Base-by-base conservation (phyloP, 2,113 vertebrate genomes). In the Mellivora capensis region DNA sequence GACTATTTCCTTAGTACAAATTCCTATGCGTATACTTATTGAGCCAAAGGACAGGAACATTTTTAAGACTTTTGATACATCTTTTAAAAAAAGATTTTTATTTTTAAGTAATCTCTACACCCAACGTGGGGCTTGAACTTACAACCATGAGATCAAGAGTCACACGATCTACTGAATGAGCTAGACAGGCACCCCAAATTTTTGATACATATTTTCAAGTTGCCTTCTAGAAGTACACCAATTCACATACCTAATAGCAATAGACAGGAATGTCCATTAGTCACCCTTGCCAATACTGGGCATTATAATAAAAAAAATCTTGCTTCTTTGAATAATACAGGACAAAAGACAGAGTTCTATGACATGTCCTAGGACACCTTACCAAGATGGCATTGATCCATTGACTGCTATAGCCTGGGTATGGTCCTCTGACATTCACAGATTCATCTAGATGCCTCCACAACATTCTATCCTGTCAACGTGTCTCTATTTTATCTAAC, bases 271-370 rank as follows among this genome's bases (percentile, higher is more conserved):
- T 90, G 52, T 7, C 27, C 62, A 72, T 97, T 92, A 91, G 37
- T 90, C 74, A 79, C 57, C 29, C 76, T 93, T 90, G 72, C 34
- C 54, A 77, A 86, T 44, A 91, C 6, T 67, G 57, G n/a, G 71
- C 17, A 83, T 86, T 52, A 64, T 59, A 79, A 71, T 29, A 31
- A 86, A 69, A 64, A 64, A 96, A 82, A 74, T 21, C 49, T 93
- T 72, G 54, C 80, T 69, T 54, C 79, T 95, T 87, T 96, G 74
- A 96, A 31, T 96, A 92, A 94, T 31, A 89, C n/a, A 97, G 57
- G 31, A 31, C 12, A 89, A 95, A 94, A 86, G 52, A 89, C 12
- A 90, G 34, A 61, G 3, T 94, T 91, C 93, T 91, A 87, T 67
- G 84, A 92, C n/a, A 52, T 85, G 71, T 93, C 77, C 64, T 85